Conservation (phyloP, 2,797 vertebrate species). For the Paratrypauchen microcephalus region DNA sequence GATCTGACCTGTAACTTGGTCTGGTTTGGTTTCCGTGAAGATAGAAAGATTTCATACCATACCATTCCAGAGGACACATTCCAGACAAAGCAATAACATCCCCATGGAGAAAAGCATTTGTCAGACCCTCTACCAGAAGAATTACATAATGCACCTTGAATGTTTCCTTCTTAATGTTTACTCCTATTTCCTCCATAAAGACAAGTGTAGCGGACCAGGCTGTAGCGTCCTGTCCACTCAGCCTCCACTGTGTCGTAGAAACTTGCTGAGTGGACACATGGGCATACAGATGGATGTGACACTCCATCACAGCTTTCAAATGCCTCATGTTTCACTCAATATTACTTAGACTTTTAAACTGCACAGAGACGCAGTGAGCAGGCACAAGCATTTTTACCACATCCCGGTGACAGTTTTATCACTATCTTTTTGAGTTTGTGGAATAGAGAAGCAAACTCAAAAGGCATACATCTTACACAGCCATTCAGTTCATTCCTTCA, state of each 20-base stretch:
- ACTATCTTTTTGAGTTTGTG: no score
- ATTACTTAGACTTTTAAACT: not conserved
- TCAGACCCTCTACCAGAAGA: no score
- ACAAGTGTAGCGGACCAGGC: not conserved
- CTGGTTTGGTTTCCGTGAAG: no score
- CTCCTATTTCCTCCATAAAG: not conserved
- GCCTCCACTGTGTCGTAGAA: conserved; percentile 14
- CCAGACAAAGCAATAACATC: no score
- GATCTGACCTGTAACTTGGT: no score
- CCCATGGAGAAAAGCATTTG: no score
- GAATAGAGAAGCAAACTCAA: not conserved
- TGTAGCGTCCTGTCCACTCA: conserved; percentile 8
- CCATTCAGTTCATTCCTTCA: not conserved
- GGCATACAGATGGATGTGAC: conserved; percentile 14
- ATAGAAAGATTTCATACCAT: no score
- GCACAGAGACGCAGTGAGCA: not conserved
- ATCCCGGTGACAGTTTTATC: not conserved
- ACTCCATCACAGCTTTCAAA: not conserved
- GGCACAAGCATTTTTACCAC: not conserved
- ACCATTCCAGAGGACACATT: no score
- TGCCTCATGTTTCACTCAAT: not conserved
- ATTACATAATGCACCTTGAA: no score
- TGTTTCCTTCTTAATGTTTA: not conserved
- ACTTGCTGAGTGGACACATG: conserved; percentile 13
- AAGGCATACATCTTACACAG: not conserved